Base-by-base conservation (phyloP, 92 coral and sea anemone species). In the Muricea muricata region DNA sequence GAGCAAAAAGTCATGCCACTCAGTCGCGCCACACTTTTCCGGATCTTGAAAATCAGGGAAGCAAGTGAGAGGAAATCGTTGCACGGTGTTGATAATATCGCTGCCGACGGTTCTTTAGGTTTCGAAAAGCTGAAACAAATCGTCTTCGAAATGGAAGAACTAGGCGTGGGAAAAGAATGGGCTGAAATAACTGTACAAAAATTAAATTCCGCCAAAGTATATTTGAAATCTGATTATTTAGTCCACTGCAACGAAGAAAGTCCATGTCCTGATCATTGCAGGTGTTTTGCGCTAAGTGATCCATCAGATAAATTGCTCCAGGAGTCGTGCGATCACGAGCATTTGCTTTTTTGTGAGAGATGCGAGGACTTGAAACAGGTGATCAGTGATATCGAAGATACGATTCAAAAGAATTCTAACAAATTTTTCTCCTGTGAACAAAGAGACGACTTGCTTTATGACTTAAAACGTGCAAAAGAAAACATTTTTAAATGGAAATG, bases 1-100 rank as follows among this genome's bases (percentile, higher is more conserved):
- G 93, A 87, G 55, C 87, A 91, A 42, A 32, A 65, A 7, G 54
- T 80, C 75, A 67, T 65, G 15, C 90, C 94, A 34, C 65, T 88
- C 0, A 85, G 87, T 58, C 32, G 78, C 15, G 24, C 87, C 17
- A 88, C 92, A 10, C 60, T 52, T 34, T 79, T 56, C 66, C 84
- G 84, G 29, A 79, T 79, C 26, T 24, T 79, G 25, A 69, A 79
- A 24, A 69, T 58, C 63, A 26, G 76, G 7, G 85, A 80, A 58
- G 74, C 84, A 8, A 56, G 55, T 21, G 50, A 79, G 45, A 46
- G 52, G 6, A 58, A 79, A 23, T 78, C 71, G 6, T 34, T 78
- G 40, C 45, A 68, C 11, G 83, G 83, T 28, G 32, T 78, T 0
- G 80, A 74, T 23, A 40, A 74, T 25, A 74, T 39, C 7, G 28